A percentile compares a stretch with the other conserved stretches of the same genome.
Conservation (phyloP, 2,797 vertebrate genomes). For the Coccyzus lansbergi region DNA sequence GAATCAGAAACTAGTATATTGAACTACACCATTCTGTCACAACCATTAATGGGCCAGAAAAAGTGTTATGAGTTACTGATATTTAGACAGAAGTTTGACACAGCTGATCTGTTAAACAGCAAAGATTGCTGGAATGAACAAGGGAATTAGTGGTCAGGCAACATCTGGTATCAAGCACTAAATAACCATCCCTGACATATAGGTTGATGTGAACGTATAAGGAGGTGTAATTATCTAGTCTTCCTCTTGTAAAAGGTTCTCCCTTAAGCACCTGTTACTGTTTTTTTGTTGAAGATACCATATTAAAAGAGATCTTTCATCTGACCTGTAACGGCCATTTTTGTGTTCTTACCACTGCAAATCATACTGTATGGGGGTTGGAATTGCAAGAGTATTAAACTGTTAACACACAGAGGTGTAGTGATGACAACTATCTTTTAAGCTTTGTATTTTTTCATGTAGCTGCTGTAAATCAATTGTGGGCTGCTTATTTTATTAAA, state of each 20-base stretch:
- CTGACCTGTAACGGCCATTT: neutral
- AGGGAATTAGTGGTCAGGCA: neutral
- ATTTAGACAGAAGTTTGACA: neutral
- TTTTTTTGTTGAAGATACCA: neutral
- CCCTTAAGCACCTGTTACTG: neutral
- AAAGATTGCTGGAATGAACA: neutral
- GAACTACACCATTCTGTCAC: neutral
- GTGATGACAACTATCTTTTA: neutral
- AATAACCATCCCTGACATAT: rapidly evolving
- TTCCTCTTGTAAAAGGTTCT: neutral
- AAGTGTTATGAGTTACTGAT: neutral
- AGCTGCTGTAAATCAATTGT: neutral
- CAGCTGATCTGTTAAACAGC: neutral
- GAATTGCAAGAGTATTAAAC: neutral
- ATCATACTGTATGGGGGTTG: neutral
- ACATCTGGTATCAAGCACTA: neutral
- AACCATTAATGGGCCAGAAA: neutral
- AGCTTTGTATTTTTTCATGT: rapidly evolving
- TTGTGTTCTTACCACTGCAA: neutral
- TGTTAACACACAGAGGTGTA: neutral
- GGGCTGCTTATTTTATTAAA: no score
- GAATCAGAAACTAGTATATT: neutral
- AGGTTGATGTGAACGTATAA: neutral
- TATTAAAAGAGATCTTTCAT: neutral
- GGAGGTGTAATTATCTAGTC: neutral